Conservation (phyloP, 2,888 invertebrate species). For the Dryomyza anilis region DNA sequence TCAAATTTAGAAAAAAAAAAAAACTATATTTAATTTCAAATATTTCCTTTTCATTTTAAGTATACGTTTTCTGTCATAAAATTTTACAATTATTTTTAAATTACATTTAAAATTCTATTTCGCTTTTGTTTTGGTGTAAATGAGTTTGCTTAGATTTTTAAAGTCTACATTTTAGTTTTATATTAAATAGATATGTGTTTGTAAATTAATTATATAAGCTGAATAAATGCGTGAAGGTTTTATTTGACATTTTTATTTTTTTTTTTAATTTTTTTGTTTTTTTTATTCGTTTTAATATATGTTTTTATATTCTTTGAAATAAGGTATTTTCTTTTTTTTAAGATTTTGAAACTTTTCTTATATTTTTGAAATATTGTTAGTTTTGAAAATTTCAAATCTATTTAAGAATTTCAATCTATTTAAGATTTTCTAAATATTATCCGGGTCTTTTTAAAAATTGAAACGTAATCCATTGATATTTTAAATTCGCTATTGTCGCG, state of each 20-base stretch:
- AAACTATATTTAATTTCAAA: too few species aligned
- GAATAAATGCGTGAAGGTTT: constrained; percentile 8
- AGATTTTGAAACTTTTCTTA: too few species aligned
- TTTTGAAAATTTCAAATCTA: too few species aligned
- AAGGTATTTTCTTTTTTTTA: too few species aligned
- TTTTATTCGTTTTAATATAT: background rate
- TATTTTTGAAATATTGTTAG: too few species aligned
- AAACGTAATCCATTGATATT: too few species aligned
- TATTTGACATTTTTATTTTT: background rate
- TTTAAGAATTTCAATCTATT: too few species aligned
- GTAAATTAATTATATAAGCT: constrained; percentile 9
- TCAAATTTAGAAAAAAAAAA: background rate
- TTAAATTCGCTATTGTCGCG: too few species aligned
- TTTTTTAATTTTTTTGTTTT: background rate
- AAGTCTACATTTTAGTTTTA: background rate
- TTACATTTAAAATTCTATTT: background rate
- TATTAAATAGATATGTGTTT: background rate
- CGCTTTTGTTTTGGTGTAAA: background rate
- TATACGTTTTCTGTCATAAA: background rate
- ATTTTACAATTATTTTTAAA: background rate
- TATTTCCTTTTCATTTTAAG: background rate
- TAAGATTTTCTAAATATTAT: too few species aligned
- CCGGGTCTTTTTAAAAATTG: too few species aligned
- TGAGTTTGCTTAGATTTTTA: background rate
- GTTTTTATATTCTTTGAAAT: background rate